phyloP scores from a whole-genome alignment of 2,113 vertebrate species.

The Sarotherodon lohbergeri region DNA sequence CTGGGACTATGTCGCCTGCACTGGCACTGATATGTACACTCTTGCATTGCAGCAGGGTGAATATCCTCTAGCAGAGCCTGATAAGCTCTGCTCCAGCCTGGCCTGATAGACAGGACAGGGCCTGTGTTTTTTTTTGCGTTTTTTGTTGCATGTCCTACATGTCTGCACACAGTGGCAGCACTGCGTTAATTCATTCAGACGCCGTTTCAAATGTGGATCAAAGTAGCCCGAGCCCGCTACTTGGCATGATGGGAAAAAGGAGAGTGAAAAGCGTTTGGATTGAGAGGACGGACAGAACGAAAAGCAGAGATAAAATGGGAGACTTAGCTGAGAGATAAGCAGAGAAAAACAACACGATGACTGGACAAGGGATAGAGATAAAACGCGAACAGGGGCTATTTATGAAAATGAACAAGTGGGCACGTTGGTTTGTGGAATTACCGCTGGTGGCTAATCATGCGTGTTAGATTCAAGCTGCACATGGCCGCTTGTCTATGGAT shows the following conservation, averaged over 20 bases:
- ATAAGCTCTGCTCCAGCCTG: conserved; percentile 48
- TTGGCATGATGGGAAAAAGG: conserved; percentile 23
- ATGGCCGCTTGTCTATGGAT: conserved; percentile 16
- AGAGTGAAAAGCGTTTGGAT: background rate
- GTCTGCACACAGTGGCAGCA: conserved; percentile 45
- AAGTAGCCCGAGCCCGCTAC: conserved; percentile 13
- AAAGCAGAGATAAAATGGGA: conserved; percentile 21
- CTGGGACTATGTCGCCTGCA: background rate
- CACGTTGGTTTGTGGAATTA: conserved; percentile 51
- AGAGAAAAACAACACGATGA: background rate
- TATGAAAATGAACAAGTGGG: conserved; percentile 45
- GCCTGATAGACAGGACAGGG: conserved; percentile 37
- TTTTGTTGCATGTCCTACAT: conserved; percentile 52
- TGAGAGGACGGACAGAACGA: background rate
- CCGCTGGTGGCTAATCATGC: conserved; percentile 39
- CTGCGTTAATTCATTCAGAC: conserved; percentile 58
- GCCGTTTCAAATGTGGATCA: conserved; percentile 55
- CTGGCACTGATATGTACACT: conserved; percentile 32
- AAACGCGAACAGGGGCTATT: conserved; percentile 25
- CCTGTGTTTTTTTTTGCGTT: background rate
- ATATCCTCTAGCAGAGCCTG: conserved; percentile 33
- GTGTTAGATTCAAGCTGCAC: conserved; percentile 30
- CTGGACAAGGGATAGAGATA: conserved; percentile 25
- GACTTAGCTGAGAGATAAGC: conserved; percentile 39
- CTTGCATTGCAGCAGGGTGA: conserved; percentile 13